phyloP scores from a whole-genome alignment of 2,888 invertebrate species.

The Erpobdella octoculata region DNA sequence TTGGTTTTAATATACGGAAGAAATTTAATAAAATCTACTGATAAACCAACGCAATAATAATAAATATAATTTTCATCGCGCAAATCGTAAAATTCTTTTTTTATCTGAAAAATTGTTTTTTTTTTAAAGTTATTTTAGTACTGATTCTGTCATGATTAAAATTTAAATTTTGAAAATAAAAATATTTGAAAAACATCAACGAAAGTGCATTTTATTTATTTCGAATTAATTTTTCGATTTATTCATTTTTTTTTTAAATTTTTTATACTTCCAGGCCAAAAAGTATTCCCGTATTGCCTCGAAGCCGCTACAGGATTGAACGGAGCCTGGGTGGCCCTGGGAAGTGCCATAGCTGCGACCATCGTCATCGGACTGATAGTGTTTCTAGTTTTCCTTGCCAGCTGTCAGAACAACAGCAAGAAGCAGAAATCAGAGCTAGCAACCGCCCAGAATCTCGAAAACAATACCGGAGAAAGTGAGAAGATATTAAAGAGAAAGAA shows the following conservation, averaged over 20 bases:
- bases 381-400: constrained; percentile 20
- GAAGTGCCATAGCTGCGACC: constrained; percentile 15
- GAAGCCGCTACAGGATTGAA: neutral
- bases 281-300: neutral
- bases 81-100: too few relatives aligned
- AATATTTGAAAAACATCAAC: too few relatives aligned
- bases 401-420: neutral
- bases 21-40: neutral
- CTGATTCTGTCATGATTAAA: too few relatives aligned
- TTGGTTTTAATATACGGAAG: neutral
- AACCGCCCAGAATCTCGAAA: too few relatives aligned
- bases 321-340: constrained; percentile 2
- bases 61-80: too few relatives aligned
- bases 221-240: too few relatives aligned
- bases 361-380: constrained; percentile 18
- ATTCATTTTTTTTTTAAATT: neutral
- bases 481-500: neutral
- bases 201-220: too few relatives aligned
- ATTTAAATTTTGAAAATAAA: too few relatives aligned
- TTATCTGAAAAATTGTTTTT: neutral
- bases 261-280: neutral
- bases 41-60: neutral
- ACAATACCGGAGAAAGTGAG: neutral
- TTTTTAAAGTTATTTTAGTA: neutral
- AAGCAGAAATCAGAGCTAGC: neutral